Evolutionary conservation across 2,888 invertebrate species (phyloP), one percentile per base, ranked within the genome.

Genomic region (Athripsodes cinereus): DNA sequence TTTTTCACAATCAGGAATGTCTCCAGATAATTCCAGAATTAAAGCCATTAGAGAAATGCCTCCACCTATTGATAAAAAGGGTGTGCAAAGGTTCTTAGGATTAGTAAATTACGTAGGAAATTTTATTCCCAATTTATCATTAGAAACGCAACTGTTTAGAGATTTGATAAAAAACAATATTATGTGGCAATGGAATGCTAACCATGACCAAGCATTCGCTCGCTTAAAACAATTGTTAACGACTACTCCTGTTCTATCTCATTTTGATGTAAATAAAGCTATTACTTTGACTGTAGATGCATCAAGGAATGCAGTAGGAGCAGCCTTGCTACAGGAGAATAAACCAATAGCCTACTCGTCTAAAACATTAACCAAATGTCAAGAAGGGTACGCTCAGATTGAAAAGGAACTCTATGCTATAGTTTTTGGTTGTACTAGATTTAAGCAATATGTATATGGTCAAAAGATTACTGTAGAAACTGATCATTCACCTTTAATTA

Each of bases 361-460:
- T 46, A 46, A 46, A 46, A 46, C 46, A 46, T 46, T 46, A 46
- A 46, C n/a, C n/a, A n/a, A n/a, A n/a, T n/a, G n/a, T n/a, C n/a
- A n/a, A n/a, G n/a, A n/a, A n/a, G n/a, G n/a, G n/a, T n/a, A n/a
- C n/a, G n/a, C n/a, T n/a, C n/a, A n/a, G n/a, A n/a, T n/a, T n/a
- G n/a, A n/a, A n/a, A n/a, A n/a, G n/a, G n/a, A n/a, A n/a, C n/a
- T n/a, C n/a, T n/a, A n/a, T n/a, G n/a, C n/a, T n/a, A n/a, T 46
- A 46, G 13, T 46, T 11, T 46, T 46, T 46, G 46, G 46, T 46
- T 46, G 46, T 46, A 46, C 46, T 16, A 46, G 46, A 46, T 46
- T 46, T 46, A 46, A 18, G 46, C 46, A 46, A 46, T 46, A 46
- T 46, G 18, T 46, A 46, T 46, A 46, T 46, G 46, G 46, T 18